Evolutionary conservation across 1,140 invertebrate genomes (phyloP).

Genomic region (Maniola jurtina): DNA sequence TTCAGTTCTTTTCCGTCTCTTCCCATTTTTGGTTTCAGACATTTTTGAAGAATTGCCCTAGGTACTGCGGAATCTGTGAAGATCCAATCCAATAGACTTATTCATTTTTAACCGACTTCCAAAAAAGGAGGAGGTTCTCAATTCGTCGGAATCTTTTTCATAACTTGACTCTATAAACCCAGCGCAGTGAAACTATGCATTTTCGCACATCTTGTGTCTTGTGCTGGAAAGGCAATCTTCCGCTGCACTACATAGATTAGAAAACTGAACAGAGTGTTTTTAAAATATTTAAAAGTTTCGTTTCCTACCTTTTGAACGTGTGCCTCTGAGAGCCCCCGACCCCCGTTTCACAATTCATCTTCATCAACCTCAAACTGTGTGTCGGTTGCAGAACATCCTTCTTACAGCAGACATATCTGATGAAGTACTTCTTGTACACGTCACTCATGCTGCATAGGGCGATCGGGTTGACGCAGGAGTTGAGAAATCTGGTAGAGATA

Average conservation of each 20-base stretch:
- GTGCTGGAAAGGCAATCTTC: neutral
- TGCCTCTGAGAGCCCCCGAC: neutral
- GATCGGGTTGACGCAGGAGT: conserved; percentile 25
- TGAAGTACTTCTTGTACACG: conserved; percentile 20
- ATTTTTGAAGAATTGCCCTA: too few species aligned
- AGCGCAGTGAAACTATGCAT: too few species aligned
- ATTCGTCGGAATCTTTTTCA: too few species aligned
- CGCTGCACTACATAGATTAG: neutral
- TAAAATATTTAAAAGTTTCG: neutral
- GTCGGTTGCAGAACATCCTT: conserved; percentile 7
- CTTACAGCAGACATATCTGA: conserved; percentile 19
- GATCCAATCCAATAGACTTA: too few species aligned
- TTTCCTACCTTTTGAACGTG: conserved; percentile 5
- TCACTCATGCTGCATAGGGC: conserved; percentile 20
- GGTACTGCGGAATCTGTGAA: too few species aligned
- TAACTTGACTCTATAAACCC: too few species aligned
- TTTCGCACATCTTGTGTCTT: too few species aligned
- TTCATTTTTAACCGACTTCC: too few species aligned
- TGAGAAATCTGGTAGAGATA: conserved; percentile 22
- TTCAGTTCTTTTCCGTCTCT: too few species aligned
- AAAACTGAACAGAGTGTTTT: neutral
- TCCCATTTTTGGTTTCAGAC: too few species aligned
- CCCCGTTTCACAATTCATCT: conserved; percentile 5
- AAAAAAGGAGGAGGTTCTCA: too few species aligned
- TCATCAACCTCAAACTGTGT: neutral